Base-by-base conservation (phyloP, 2,888 invertebrate genomes). In the Eupithecia vulgata region DNA sequence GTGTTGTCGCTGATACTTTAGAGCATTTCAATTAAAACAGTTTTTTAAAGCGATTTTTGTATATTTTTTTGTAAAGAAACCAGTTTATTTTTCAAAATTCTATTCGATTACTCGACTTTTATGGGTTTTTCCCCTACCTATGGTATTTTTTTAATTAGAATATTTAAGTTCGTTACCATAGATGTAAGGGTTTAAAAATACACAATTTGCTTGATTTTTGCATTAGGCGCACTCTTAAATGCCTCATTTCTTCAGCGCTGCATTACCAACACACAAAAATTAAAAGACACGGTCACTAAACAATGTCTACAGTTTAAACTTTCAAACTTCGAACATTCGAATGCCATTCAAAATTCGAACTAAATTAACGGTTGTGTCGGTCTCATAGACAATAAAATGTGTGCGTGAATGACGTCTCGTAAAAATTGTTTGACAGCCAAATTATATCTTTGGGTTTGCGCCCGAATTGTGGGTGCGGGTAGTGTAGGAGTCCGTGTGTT, bases 371-470 rank as follows among this genome's bases (percentile, higher is more conserved):
- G 88, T 83, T 86, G 79, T 81, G 76, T 80, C 76, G 82, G 84
- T 85, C 80, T 84, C 87, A 87, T 85, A 89, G 88, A 91, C 90
- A 92, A 92, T 91, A 90, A 90, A 70, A 75, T 67, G 64, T 65
- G 85, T 87, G 84, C 85, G 79, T 85, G 90, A 92, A 87, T 91
- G 92, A 92, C 93, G 92, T 88, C 81, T 86, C 85, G 87, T 89
- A 88, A 89, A 86, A 91, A 88, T 87, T 88, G 89, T 92, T 90
- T 92, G 93, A 93, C 93, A 88, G 90, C 83, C 86, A 92, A 92
- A 93, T 93, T 92, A 91, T 84, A 87, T 81, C 83, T 76, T 81
- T 79, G 72, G 74, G 78, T 71, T 48, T 80, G 82, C 80, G 83
- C 81, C 74, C 72, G 82, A 69, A 74, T 76, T 66, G 25, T 35